phyloP scores from a whole-genome alignment of 2,113 vertebrate genomes.

The Chunga burmeisteri region DNA sequence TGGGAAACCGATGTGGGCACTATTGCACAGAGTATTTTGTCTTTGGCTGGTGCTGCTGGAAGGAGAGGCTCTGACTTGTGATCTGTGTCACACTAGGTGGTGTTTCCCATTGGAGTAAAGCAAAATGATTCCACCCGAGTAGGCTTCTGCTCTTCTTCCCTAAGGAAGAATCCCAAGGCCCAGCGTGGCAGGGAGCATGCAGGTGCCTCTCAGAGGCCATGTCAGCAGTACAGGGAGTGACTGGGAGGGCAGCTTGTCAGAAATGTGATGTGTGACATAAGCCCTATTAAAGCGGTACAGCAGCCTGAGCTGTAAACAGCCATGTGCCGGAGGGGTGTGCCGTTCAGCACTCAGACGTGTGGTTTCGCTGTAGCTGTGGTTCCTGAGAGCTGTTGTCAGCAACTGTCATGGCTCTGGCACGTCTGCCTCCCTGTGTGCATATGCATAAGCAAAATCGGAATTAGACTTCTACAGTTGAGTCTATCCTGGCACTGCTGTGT shows the following conservation, averaged over 20 bases:
- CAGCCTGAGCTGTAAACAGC: neutral
- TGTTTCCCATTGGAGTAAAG: neutral
- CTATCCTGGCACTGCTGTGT: neutral
- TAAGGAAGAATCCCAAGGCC: neutral
- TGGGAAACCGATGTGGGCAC: neutral
- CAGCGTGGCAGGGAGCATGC: neutral
- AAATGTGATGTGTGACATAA: neutral
- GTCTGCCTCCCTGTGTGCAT: neutral
- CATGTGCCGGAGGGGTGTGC: neutral
- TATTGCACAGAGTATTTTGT: neutral
- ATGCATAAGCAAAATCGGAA: neutral
- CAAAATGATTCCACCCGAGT: neutral
- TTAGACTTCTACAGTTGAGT: neutral
- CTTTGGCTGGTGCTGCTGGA: neutral
- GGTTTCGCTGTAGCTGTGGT: neutral
- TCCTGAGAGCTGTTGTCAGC: neutral
- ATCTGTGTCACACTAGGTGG: neutral
- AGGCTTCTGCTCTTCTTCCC: neutral
- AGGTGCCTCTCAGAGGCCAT: neutral
- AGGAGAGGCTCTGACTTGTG: neutral
- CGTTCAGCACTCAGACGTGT: neutral
- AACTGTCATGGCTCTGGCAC: neutral
- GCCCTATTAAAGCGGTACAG: neutral
- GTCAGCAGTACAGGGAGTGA: neutral
- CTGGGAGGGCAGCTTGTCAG: neutral